Percentiles rank a stretch among this genome's conserved stretches.
Conservation (phyloP, 2,113 vertebrate genomes). For the Pelodiscus sinensis region DNA sequence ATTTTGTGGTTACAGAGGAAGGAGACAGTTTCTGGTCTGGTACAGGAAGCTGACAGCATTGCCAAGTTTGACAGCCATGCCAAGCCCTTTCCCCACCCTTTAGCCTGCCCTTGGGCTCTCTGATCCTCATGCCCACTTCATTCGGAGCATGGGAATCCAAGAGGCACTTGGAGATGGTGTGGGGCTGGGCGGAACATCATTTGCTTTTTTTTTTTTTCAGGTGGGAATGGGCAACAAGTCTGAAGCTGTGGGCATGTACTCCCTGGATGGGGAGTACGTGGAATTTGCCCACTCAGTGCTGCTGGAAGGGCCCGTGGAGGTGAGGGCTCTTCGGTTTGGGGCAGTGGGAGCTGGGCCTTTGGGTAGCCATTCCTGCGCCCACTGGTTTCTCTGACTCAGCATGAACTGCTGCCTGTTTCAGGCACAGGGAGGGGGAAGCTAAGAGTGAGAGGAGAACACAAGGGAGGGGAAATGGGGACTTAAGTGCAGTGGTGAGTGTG, state of each 20-base stretch:
- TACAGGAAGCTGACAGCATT: background rate
- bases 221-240: conserved; percentile 59
- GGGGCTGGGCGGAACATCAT: too few species aligned
- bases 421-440: too few species aligned
- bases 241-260: conserved; percentile 84
- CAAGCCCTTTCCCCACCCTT: too few species aligned
- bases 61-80: background rate
- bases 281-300: conserved; percentile 74
- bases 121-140: background rate
- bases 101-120: too few species aligned
- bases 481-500: too few species aligned
- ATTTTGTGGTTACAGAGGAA: too few species aligned
- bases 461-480: too few species aligned
- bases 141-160: background rate
- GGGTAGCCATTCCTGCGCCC: background rate
- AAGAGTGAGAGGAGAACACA: too few species aligned
- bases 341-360: too few species aligned
- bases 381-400: background rate
- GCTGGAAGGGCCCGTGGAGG: conserved; percentile 87
- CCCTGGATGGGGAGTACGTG: conserved; percentile 87
- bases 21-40: too few species aligned
- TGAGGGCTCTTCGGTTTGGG: conserved; percentile 35
- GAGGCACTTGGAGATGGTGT: background rate
- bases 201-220: conserved; percentile 41
- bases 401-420: too few species aligned